Base-by-base conservation (phyloP, 2,113 vertebrate species). In the Mesocricetus auratus region DNA sequence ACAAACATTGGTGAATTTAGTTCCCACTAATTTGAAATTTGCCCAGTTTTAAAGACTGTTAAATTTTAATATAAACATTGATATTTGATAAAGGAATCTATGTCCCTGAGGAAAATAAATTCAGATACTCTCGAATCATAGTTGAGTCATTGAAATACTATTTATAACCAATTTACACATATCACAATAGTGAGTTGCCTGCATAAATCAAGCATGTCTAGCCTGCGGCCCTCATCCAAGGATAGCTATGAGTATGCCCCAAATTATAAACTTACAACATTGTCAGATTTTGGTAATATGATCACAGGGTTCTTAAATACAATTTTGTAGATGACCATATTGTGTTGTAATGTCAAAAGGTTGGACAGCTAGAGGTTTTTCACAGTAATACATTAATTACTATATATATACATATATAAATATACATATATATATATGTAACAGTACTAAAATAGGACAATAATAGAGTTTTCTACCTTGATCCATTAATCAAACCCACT, bases 101-200 rank as follows among this genome's bases (percentile, higher is more conserved):
- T 6, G 89, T 87, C 83, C 39, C 50, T 95, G 94, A 93, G 66
- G 91, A 95, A 91, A 89, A 95, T 24, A 90, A 89, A 87, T 1
- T 90, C 45, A 89, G 83, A 19, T 33, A 83, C 24, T 94, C 90
- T n/a, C 66, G 90, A 95, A 94, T 94, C 58, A 74, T 7, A 58
- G 62, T 90, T 89, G 60, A 75, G 93, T 58, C 93, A 88, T 1
- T 92, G 69, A 87, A 31, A 96, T 36, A 29, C 15, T 85, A 82
- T 47, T 36, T 93, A 33, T 64, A 97, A 89, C 58, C 62, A 68
- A 96, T 5, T 88, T 86, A 86, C 3, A 86, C 1, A 2, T 39
- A 73, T 64, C 11, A 78, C 56, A 62, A 83, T 47, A 86, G 8
- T 36, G 53, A 75, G 69, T 79, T 83, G n/a, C 22, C 62, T 91